phyloP scores from a whole-genome alignment of 2,113 vertebrate species.

The Sigmodon hispidus region DNA sequence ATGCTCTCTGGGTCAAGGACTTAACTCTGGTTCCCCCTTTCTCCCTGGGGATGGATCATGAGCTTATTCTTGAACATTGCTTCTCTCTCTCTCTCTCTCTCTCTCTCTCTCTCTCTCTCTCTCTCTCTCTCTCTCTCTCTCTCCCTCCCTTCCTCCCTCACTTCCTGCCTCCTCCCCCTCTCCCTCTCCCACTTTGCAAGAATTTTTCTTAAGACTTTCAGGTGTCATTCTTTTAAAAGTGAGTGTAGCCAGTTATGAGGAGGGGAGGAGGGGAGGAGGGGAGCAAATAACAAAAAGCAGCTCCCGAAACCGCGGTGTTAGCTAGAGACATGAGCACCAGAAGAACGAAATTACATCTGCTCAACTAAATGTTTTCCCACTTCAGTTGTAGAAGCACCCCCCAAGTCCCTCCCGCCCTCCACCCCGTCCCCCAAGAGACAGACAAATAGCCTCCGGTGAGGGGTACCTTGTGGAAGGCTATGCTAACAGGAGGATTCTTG shows the following conservation, averaged over 20 bases:
- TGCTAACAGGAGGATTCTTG: neutral
- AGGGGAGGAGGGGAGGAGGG: neutral
- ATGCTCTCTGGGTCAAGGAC: neutral
- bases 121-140: neutral
- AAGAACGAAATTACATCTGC: constrained; percentile 78
- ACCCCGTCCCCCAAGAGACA: neutral
- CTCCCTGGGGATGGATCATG: neutral
- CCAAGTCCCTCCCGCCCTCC: neutral
- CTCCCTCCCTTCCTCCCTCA: neutral
- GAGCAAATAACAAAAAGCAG: neutral
- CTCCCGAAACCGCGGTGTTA: constrained; percentile 66
- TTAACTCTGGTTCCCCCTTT: neutral
- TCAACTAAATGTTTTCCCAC: constrained; percentile 83
- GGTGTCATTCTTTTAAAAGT: constrained; percentile 45
- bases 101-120: neutral
- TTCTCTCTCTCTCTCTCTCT: too few species aligned
- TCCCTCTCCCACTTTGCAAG: neutral
- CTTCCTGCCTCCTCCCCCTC: neutral
- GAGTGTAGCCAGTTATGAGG: constrained; percentile 31
- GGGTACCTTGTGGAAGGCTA: constrained; percentile 69
- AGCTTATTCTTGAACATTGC: neutral
- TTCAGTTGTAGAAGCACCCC: constrained; percentile 72
- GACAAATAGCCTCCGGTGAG: neutral
- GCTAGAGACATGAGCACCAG: constrained; percentile 78
- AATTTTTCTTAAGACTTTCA: neutral